Base-by-base conservation (phyloP, 2,888 invertebrate genomes). In the Acleris sparsana region DNA sequence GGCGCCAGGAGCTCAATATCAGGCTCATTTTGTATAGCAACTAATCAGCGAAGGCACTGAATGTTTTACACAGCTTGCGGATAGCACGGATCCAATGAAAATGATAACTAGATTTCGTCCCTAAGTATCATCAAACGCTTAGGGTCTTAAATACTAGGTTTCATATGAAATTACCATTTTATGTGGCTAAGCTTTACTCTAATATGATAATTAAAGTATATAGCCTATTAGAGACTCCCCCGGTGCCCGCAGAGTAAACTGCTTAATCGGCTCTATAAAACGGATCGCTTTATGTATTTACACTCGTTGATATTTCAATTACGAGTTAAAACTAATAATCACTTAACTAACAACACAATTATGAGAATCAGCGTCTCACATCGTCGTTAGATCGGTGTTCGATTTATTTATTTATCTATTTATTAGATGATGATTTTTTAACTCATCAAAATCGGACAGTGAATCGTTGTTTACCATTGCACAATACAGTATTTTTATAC, bases 141-240 rank as follows among this genome's bases (percentile, higher is more conserved):
- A 33, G 9, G 13, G 13, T 46, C 46, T 46, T 46, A 46, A 46
- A 16, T 46, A 46, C n/a, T n/a, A 46, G 46, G 16, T 46, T n/a
- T 46, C 5, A n/a, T 46, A 17, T 46, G 3, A 46, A n/a, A 46
- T 46, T 46, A 46, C 7, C 46, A 7, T 46, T 46, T 46, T 46
- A 46, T 17, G 46, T 46, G 6, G 13, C 7, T n/a, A n/a, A n/a
- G 46, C 46, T 16, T 46, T 33, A 57, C 63, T 60, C 49, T 68
- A 63, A 62, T 68, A 58, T 69, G 64, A 70, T 70, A 63, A 72
- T 72, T 71, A 71, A 69, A 55, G 53, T 62, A 63, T 69, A 69
- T 72, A 69, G 63, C 67, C 57, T 61, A 63, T 71, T 75, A 72
- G 74, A 70, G 62, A 63, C 20, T 48, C 7, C 18, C 48, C 48